A percentile compares a stretch with the other conserved stretches of the same genome.
These are phyloP conservation scores for Tachina fera DNA, from an alignment of 2,888 invertebrate species.

Conservation along the genomic window DNA sequence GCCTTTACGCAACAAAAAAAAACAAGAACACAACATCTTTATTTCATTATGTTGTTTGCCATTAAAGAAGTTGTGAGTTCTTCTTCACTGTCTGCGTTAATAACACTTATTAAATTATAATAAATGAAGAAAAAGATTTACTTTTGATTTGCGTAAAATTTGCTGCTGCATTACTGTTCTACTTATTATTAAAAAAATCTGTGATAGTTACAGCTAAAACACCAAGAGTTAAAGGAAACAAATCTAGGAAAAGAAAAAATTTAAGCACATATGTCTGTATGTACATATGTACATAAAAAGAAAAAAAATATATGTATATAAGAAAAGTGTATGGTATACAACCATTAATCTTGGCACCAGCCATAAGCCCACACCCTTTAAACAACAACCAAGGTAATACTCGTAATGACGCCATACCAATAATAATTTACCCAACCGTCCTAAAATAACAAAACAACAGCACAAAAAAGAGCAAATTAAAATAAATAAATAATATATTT, in stretches of 20 bases:
- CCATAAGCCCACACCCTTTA: conserved; percentile 70
- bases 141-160: conserved; percentile 41
- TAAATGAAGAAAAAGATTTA: conserved; percentile 34
- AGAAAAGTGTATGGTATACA: conserved; percentile 51
- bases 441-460: conserved; percentile 30
- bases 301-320: conserved; percentile 13
- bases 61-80: conserved; percentile 19
- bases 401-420: conserved; percentile 70
- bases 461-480: conserved; percentile 28
- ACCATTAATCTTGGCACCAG: conserved; percentile 71
- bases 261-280: background rate
- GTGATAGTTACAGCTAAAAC: conserved; percentile 17
- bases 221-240: background rate
- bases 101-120: conserved; percentile 60
- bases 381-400: conserved; percentile 64
- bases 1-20: background rate
- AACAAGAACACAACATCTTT: background rate
- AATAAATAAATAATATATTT: conserved; percentile 60
- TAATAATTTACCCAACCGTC: conserved; percentile 64
- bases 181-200: conserved; percentile 8
- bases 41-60: background rate
- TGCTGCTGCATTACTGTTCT: conserved; percentile 22
- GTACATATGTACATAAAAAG: background rate
- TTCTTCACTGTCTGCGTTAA: conserved; percentile 5
- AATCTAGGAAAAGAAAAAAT: conserved; percentile 13